phyloP scores from a whole-genome alignment of 2,113 vertebrate species.

The Xerus inauris region DNA sequence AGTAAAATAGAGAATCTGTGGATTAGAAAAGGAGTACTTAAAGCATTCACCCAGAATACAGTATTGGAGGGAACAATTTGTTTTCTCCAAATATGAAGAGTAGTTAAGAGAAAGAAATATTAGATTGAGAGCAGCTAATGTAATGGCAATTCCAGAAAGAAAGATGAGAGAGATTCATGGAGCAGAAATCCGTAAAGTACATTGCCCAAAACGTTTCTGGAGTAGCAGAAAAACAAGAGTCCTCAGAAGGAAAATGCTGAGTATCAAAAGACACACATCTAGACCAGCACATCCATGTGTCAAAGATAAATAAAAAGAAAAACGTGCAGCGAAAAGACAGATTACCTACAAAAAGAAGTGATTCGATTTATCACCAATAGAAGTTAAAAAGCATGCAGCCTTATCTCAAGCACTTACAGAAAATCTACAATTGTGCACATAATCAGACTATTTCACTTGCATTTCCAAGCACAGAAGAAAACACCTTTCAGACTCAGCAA shows the following conservation, averaged over 20 bases:
- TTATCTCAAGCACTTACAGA: not conserved
- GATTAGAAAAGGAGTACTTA: not conserved
- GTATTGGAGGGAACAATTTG: not conserved
- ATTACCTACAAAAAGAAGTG: not conserved
- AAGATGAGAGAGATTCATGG: not conserved
- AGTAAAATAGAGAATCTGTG: not conserved
- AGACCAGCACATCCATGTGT: not conserved
- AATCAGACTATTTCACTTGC: not conserved
- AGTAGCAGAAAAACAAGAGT: not conserved
- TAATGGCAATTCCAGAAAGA: not conserved
- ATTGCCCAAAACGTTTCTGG: not conserved
- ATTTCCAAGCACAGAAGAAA: not conserved
- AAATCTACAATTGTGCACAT: not conserved
- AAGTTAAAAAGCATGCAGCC: not conserved
- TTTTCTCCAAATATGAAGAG: not conserved
- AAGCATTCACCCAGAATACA: not conserved
- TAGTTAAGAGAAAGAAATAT: not conserved
- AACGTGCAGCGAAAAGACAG: not conserved
- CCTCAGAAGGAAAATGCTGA: not conserved
- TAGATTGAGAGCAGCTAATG: not conserved
- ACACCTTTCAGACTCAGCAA: not conserved
- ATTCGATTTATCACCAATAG: not conserved
- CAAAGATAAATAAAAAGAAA: not conserved
- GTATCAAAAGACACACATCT: not conserved
- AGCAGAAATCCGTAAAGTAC: not conserved